Percentiles rank a stretch among this genome's conserved stretches.
Evolutionary conservation across 2,797 vertebrate genomes (phyloP).

Genomic region (Gila robusta): DNA sequence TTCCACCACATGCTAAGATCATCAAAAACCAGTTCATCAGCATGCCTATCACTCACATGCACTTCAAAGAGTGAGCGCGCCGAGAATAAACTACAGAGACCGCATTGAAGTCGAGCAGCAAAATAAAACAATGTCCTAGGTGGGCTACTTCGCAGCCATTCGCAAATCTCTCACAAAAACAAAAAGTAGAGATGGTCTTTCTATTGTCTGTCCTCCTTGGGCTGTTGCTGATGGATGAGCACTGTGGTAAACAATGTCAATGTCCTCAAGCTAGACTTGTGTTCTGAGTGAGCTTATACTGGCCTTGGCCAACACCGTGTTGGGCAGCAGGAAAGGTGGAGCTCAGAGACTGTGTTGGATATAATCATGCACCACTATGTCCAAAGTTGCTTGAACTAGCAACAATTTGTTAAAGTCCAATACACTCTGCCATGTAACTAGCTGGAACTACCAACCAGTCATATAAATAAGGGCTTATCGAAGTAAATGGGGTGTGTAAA

Average conservation of each 20-base stretch:
- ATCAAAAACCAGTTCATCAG: slow-evolving; percentile 57
- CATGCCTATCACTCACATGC: slow-evolving; percentile 46
- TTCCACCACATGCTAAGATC: slow-evolving; percentile 51
- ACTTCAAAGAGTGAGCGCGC: slow-evolving; percentile 50
- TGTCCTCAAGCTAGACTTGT: not conserved
- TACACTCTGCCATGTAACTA: not conserved
- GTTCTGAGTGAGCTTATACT: not conserved
- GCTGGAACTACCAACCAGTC: not conserved
- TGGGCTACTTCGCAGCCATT: slow-evolving; percentile 58
- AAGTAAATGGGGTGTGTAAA: not conserved
- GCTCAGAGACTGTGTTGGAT: not conserved
- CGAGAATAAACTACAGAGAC: slow-evolving; percentile 48
- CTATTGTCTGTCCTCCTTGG: slow-evolving; percentile 14
- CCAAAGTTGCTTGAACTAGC: not conserved
- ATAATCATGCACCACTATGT: not conserved
- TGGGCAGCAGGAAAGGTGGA: not conserved
- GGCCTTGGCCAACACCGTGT: not conserved
- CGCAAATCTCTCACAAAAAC: slow-evolving; percentile 35
- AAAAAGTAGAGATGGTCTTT: slow-evolving; percentile 33
- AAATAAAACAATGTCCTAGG: slow-evolving; percentile 59
- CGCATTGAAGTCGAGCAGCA: slow-evolving; percentile 49
- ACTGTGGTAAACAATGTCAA: slow-evolving; percentile 8
- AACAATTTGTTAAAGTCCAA: not conserved
- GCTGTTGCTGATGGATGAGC: slow-evolving; percentile 23
- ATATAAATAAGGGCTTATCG: not conserved